Base-by-base conservation (phyloP, 2,888 invertebrate genomes). In the Sinhomidia bicolor region DNA sequence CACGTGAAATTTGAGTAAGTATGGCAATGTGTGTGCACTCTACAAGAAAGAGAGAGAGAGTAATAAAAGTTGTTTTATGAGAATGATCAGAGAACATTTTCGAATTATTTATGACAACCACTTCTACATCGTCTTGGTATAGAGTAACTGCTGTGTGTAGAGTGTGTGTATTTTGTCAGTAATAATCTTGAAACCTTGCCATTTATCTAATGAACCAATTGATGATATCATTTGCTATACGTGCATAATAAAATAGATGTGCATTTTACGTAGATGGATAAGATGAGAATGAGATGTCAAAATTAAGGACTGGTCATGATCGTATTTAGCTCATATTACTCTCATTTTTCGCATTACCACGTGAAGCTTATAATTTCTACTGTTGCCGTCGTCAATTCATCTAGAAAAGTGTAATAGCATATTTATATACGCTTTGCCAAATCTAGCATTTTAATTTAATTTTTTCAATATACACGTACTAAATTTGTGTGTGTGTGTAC, bases 151-250 rank as follows among this genome's bases (percentile, higher is more conserved):
- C 29, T 62, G 36, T 29, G 26, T 14, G 12, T n/a, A n/a, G n/a
- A n/a, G n/a, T n/a, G n/a, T n/a, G n/a, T n/a, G 57, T 57, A 51
- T 60, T 51, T 78, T 62, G 65, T 32, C 76, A 85, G n/a, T n/a
- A n/a, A 44, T 54, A 78, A 62, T 78, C 47, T 85, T 85, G 85
- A 85, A 85, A 85, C 76, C 74, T 85, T 85, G 85, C 85, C 76
- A 85, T 85, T 60, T 60, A 78, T 85, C 65, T 85, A 85, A 85
- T 85, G 85, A 85, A 65, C 85, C 74, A 47, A 85, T 85, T 47
- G 85, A 76, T 78, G 62, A 78, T 76, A 60, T 65, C 80, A 41
- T 29, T 32, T 80, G 62, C 57, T 29, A 36, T 65, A 36, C 65
- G 65, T 65, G 65, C n/a, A 14, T 17, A 36, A 65, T 65, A 65